Base-by-base conservation (phyloP, 2,797 vertebrate species). In the Bryconaethiops microstoma region DNA sequence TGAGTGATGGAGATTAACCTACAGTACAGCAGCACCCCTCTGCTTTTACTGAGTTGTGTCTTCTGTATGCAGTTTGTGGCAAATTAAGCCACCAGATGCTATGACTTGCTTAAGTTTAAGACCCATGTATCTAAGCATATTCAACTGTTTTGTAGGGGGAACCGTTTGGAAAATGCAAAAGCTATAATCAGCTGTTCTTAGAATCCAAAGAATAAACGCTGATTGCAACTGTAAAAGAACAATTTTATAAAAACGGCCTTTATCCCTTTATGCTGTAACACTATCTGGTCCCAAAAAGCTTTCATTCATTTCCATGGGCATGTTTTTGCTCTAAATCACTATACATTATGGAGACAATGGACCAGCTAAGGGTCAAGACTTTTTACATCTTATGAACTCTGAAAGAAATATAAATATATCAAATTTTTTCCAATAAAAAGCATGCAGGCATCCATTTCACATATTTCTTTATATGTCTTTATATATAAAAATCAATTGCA, bases 401-500 rank as follows among this genome's bases (percentile, higher is more conserved):
- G 40, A 42, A 42, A n/a, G n/a, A n/a, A n/a, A n/a, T n/a, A n/a
- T n/a, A n/a, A 29, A 29, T 29, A 29, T 29, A 29, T 29, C 3
- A 1, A 29, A 29, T 42, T 6, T 45, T 59, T 65, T 57, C 5
- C n/a, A 64, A 73, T 78, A 67, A 65, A 79, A 76, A 77, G 67
- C 29, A 76, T 16, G 19, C 74, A 77, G 17, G 50, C 52, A 9
- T 13, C n/a, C 62, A 23, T 76, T 78, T 72, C 78, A 40, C 17
- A 76, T 63, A 63, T 81, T 84, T 82, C 48, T 83, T 80, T 86
- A 80, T 82, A 79, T 86, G 5, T 50, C 55, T 83, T 80, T 86
- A 80, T 82, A 79, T 86, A 87, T 85, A 87, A 80, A 87, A 85
- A 83, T 81, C 62, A 77, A 80, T 78, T 87, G 82, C 84, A 83